Evolutionary conservation across 2,888 invertebrate species (phyloP).

Genomic region (Phlogophora meticulosa): DNA sequence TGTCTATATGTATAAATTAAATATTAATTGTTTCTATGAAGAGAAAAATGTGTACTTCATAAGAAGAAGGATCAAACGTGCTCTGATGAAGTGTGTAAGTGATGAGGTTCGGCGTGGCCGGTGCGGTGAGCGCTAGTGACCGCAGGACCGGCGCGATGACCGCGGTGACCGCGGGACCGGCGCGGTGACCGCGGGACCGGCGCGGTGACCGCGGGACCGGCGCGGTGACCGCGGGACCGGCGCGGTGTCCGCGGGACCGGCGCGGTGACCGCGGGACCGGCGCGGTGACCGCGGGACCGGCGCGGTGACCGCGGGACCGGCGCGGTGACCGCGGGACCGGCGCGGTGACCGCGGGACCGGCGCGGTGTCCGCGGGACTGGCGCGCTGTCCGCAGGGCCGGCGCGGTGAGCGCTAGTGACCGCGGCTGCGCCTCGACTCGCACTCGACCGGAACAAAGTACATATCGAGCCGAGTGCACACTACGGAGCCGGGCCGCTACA

Average conservation of each 20-base stretch:
- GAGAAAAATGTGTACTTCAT: conserved; percentile 4
- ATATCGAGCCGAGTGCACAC: neutral
- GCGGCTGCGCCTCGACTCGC: conserved; percentile 8
- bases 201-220: neutral
- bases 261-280: neutral
- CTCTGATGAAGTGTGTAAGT: conserved; percentile 6
- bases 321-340: no score
- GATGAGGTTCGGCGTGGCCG: neutral
- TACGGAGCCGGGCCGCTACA: conserved; percentile 46
- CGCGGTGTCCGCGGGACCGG: no score
- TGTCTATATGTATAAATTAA: conserved; percentile 30
- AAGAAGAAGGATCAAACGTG: neutral
- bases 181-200: neutral
- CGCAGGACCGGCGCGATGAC: no score
- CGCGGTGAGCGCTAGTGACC: conserved; percentile 22
- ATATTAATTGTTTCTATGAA: conserved; percentile 15
- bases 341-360: no score
- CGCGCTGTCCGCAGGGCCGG: no score
- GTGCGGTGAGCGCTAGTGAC: neutral
- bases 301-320: no score
- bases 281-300: neutral
- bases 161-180: neutral
- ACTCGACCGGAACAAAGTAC: neutral
- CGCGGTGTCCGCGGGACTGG: no score
- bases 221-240: neutral